These are phyloP conservation scores for Erpornis zantholeuca DNA, from an alignment of 2,113 vertebrate species.

Conservation along the genomic window DNA sequence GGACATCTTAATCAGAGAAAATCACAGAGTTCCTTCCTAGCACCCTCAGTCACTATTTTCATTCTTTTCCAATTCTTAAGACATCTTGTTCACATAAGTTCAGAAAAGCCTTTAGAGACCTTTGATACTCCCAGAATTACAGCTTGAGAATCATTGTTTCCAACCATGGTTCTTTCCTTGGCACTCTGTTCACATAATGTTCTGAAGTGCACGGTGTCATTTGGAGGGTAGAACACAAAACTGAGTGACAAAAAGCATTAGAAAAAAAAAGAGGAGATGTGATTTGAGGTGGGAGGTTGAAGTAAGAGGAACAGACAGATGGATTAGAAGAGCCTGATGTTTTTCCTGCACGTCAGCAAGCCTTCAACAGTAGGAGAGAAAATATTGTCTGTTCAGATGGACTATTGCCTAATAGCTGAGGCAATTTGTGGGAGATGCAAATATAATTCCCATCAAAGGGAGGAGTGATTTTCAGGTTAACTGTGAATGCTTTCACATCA, in stretches of 20 bases:
- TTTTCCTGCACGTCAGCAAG: neutral
- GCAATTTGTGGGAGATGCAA: neutral
- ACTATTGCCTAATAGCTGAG: neutral
- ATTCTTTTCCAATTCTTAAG: neutral
- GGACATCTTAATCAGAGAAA: neutral
- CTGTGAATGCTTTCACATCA: neutral
- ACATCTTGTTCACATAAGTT: neutral
- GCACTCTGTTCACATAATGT: neutral
- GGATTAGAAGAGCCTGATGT: neutral
- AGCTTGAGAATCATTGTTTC: neutral
- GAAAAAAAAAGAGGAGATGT: neutral
- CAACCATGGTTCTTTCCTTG: neutral
- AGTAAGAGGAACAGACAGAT: neutral
- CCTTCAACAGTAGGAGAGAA: neutral
- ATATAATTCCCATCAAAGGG: neutral
- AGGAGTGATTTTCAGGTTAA: neutral
- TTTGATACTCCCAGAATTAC: neutral
- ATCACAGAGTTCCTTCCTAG: neutral
- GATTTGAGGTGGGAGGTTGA: conserved; percentile 4
- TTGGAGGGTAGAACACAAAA: conserved; percentile 11
- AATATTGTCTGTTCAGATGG: neutral
- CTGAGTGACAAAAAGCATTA: conserved; percentile 22
- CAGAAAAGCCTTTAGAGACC: neutral
- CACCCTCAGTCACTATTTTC: neutral
- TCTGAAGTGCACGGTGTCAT: neutral